Conservation (phyloP, 2,888 invertebrate genomes). For the Athripsodes cinereus region DNA sequence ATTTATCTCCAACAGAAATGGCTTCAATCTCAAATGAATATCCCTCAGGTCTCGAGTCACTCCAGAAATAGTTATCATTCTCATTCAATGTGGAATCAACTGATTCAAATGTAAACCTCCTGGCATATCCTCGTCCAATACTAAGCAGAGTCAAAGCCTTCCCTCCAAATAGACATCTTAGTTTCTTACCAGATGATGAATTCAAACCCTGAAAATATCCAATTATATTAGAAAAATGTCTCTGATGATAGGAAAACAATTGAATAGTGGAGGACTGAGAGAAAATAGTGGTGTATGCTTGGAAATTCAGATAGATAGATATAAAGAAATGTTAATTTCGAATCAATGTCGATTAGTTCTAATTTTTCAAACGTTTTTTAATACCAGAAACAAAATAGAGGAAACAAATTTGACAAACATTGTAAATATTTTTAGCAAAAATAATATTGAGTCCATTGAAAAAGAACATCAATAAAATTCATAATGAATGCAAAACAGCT, state of each 20-base stretch:
- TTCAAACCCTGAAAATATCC: slow-evolving; percentile 41
- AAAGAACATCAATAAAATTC: no score
- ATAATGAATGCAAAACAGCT: no score
- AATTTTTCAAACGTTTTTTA: no score
- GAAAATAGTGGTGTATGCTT: background rate
- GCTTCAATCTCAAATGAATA: slow-evolving; percentile 67
- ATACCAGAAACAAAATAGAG: no score
- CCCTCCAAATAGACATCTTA: slow-evolving; percentile 57
- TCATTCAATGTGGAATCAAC: slow-evolving; percentile 55
- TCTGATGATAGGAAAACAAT: background rate
- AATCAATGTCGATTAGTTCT: no score
- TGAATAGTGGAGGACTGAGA: background rate
- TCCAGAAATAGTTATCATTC: slow-evolving; percentile 72
- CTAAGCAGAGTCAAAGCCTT: slow-evolving; percentile 59
- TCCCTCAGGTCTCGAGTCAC: slow-evolving; percentile 67
- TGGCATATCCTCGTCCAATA: slow-evolving; percentile 69
- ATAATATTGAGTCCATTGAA: no score
- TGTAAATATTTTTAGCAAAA: no score
- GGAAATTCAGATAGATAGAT: no score
- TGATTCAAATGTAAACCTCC: slow-evolving; percentile 66
- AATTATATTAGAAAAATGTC: background rate
- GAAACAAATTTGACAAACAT: no score
- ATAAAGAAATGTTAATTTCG: no score
- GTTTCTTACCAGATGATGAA: slow-evolving; percentile 44
- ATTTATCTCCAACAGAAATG: slow-evolving; percentile 62